Percentiles rank a stretch among this genome's conserved stretches.
Conservation (phyloP, 2,113 vertebrate genomes). For the Serilophus lunatus region DNA sequence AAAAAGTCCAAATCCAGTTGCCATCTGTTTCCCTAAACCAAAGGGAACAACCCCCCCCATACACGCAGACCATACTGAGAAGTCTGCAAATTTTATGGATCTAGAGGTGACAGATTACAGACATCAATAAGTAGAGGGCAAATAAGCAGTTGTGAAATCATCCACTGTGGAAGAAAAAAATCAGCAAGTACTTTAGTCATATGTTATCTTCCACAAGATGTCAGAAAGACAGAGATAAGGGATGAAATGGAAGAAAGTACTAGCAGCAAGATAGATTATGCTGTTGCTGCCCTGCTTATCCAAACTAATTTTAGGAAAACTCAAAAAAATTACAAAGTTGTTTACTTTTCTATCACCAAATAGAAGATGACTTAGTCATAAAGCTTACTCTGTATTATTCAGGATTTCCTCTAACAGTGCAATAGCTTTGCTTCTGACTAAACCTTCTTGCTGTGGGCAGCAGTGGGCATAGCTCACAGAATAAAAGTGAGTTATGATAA, state of each 20-base stretch:
- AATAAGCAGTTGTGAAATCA: background rate
- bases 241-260: background rate
- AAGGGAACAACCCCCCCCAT: background rate
- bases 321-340: background rate
- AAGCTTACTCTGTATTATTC: background rate
- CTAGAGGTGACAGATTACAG: background rate
- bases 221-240: background rate
- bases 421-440: background rate
- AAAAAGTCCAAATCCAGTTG: conserved; percentile 10
- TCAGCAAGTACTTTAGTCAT: background rate
- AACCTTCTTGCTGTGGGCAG: background rate
- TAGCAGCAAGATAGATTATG: background rate
- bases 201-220: background rate
- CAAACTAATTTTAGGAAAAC: background rate
- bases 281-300: background rate
- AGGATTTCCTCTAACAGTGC: background rate
- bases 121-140: background rate
- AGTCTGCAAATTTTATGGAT: background rate
- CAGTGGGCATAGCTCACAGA: background rate
- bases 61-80: background rate
- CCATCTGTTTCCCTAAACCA: conserved; percentile 32
- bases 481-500: background rate
- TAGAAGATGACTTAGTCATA: background rate
- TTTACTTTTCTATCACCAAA: background rate
- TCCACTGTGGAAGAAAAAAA: background rate